Base-by-base conservation (phyloP, 2,797 vertebrate species). In the Tenualosa thibaudeaui region DNA sequence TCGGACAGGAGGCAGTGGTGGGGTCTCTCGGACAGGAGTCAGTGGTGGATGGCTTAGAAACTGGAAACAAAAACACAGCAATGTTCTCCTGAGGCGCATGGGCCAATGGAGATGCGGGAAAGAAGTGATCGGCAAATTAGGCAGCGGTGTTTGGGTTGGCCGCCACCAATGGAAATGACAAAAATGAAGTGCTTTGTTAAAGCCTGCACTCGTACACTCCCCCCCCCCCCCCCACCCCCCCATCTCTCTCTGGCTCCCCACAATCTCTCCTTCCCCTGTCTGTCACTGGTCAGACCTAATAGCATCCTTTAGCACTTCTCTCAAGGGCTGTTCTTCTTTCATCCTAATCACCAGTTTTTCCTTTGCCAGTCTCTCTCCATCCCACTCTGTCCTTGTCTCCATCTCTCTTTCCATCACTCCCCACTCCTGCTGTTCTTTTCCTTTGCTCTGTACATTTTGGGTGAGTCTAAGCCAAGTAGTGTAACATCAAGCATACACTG, bases 41-140 rank as follows among this genome's bases (percentile, higher is more conserved):
- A 46, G 46, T 46, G 46, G 46, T 46, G 46, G 46, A 46, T 3
- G 46, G 46, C 46, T 7, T 46, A 7, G 46, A 46, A 3, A 46
- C 46, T 46, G 46, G 46, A 46, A 46, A 46, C 46, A 46, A 46
- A 46, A 46, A 46, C 43, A 46, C 43, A 46, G 46, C 46, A 7
- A 46, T 46, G 46, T 4, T 7, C 46, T 46, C 94, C 94, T 94
- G 93, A 93, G 93, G 94, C 95, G 94, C 93, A 94, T 94, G 94
- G 90, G 90, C 87, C 91, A 94, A 95, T 92, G 93, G 92, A 94
- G 51, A 53, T 96, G 96, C 37, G 31, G 68, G 37, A 94, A 96
- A 97, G 96, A 95, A 94, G 93, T 96, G 96, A 97, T 97, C 97
- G 96, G 95, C 94, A 96, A 97, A 97, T 97, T 95, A 96, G 92